These are phyloP conservation scores for Cebus imitator DNA, from an alignment of 2,113 vertebrate genomes.

Conservation along the genomic window DNA sequence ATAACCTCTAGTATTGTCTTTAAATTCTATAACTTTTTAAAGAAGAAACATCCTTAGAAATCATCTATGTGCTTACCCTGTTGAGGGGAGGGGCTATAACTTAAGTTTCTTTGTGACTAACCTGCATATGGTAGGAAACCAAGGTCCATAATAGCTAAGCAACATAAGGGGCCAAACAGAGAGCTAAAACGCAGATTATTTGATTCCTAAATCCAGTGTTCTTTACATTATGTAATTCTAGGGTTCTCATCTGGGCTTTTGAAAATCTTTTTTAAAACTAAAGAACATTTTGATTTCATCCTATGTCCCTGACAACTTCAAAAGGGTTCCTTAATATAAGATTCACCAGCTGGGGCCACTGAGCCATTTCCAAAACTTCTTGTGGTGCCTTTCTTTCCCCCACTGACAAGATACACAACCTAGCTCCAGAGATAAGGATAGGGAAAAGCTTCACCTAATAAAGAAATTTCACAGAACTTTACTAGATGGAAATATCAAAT, in stretches of 20 bases:
- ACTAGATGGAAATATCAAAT: background rate
- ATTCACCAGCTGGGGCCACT: background rate
- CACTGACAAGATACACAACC: background rate
- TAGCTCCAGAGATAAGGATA: background rate
- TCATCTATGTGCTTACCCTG: background rate
- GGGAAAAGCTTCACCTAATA: background rate
- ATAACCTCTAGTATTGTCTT: background rate
- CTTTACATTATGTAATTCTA: background rate
- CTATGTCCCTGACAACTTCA: background rate
- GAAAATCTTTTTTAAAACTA: background rate
- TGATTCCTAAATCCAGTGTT: background rate
- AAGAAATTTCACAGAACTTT: slow-evolving; percentile 7
- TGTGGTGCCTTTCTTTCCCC: background rate
- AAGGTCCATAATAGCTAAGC: background rate
- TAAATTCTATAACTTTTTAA: background rate
- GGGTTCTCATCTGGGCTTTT: background rate
- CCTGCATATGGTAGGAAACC: background rate
- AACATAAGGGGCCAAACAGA: background rate
- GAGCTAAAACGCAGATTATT: background rate
- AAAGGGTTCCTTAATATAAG: background rate
- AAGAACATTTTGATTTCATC: background rate
- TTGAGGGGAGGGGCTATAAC: background rate
- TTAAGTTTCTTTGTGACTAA: background rate
- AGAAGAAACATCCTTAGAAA: background rate
- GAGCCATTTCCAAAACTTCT: background rate